Evolutionary conservation across 1,140 invertebrate genomes (phyloP).

Genomic region (Belonocnema kinseyi): DNA sequence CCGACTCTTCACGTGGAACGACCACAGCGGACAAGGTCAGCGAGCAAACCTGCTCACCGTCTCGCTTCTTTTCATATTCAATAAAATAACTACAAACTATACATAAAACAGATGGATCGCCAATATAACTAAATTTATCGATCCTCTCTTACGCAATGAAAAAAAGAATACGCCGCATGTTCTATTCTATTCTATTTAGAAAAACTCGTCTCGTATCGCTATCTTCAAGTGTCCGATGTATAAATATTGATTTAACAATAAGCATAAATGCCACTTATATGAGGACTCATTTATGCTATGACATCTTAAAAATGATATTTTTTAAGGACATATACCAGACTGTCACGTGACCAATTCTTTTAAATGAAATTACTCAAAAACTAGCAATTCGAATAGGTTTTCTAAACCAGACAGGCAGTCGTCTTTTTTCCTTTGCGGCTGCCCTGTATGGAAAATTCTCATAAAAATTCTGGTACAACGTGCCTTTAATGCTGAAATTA

Average conservation of each 20-base stretch:
- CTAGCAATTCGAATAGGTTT: no score
- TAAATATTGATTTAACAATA: neutral
- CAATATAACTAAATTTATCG: conserved; percentile 23
- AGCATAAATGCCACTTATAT: neutral
- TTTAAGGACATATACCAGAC: no score
- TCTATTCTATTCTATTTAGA: neutral
- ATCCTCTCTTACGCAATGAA: conserved; percentile 1
- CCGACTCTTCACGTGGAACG: conserved; percentile 27
- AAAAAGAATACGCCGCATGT: neutral
- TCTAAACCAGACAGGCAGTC: no score
- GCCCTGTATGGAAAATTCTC: no score
- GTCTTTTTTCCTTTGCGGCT: no score
- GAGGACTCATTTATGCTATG: no score
- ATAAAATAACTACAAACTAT: conserved; percentile 20
- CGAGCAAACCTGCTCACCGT: conserved; percentile 27
- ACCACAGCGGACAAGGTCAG: conserved; percentile 28
- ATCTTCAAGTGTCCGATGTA: neutral
- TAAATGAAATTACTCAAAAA: no score
- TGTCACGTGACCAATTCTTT: no score
- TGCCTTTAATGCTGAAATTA: no score
- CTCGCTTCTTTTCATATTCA: conserved; percentile 28
- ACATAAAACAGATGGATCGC: neutral
- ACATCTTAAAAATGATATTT: no score
- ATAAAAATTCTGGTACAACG: no score
- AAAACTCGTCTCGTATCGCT: neutral